These are phyloP conservation scores for Dipodomys stephensi DNA, from an alignment of 2,113 vertebrate genomes.

Conservation along the genomic window DNA sequence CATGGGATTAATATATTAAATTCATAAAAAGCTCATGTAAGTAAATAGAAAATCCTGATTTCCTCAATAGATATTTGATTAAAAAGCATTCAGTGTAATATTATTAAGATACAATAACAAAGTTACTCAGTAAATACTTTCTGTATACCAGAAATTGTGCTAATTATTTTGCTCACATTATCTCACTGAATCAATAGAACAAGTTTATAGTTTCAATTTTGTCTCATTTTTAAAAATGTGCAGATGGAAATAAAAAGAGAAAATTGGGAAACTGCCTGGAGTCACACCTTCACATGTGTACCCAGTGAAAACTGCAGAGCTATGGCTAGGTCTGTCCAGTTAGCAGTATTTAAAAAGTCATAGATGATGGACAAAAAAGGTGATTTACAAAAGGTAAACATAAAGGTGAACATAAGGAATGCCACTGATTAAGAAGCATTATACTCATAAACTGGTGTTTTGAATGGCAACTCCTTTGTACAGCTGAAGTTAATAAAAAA, in stretches of 20 bases:
- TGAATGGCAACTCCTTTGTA: too few relatives aligned
- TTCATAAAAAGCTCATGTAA: not conserved
- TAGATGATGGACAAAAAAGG: not conserved
- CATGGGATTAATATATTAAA: conserved; percentile 17
- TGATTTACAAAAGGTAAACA: too few relatives aligned
- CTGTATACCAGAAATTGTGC: not conserved
- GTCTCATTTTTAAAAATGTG: not conserved
- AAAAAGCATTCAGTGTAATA: conserved; percentile 24
- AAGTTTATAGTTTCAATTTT: not conserved
- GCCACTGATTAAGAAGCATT: too few relatives aligned
- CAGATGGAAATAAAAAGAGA: not conserved
- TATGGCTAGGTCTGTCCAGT: not conserved
- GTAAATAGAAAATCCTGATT: conserved; percentile 10
- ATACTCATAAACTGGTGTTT: too few relatives aligned
- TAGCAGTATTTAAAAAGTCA: not conserved
- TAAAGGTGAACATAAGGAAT: too few relatives aligned
- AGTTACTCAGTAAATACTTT: not conserved
- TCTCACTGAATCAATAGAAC: not conserved
- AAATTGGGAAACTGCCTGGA: not conserved
- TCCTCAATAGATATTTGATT: not conserved
- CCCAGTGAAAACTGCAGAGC: not conserved
- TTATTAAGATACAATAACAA: not conserved
- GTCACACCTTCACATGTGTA: not conserved
- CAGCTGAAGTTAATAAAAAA: too few relatives aligned
- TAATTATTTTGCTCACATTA: not conserved